phyloP scores from a whole-genome alignment of 2,797 vertebrate species.

The Halcyon leucocephala region DNA sequence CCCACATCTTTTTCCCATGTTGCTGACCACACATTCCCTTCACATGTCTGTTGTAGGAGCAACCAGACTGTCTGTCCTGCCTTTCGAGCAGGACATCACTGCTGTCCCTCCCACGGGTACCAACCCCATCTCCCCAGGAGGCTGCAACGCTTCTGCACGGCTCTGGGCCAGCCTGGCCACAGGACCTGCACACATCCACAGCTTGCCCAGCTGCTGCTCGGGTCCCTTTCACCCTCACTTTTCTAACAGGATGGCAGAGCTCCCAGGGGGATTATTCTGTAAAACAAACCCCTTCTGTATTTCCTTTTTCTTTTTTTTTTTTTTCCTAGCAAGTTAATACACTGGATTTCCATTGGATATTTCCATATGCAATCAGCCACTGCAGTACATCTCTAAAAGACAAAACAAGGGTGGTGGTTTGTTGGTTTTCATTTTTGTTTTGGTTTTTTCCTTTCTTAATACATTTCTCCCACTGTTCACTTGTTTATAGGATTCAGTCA shows the following conservation, averaged over 20 bases:
- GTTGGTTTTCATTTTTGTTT: neutral
- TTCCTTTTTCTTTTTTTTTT: neutral
- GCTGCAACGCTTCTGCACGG: rapidly evolving
- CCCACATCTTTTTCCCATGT: neutral
- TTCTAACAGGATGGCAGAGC: neutral
- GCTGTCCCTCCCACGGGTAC: neutral
- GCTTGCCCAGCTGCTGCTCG: neutral
- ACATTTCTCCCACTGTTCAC: slow-evolving; percentile 39
- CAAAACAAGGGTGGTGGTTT: slow-evolving; percentile 16
- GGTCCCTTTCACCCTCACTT: neutral
- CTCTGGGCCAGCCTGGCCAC: neutral
- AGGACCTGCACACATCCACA: neutral
- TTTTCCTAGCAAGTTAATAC: neutral
- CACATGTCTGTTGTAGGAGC: neutral
- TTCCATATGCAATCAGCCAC: neutral
- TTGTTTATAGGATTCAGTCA: slow-evolving; percentile 59
- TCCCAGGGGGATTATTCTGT: neutral
- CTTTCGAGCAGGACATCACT: neutral
- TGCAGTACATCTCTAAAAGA: slow-evolving; percentile 18
- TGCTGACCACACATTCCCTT: neutral
- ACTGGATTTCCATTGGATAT: neutral
- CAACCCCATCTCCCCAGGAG: rapidly evolving
- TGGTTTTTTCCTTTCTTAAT: neutral
- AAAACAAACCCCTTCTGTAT: neutral
- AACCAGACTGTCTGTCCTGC: neutral